Evolutionary conservation across 2,797 vertebrate genomes (phyloP), one percentile per base, ranked within the genome.

Genomic region (Cichlasoma orientale): DNA sequence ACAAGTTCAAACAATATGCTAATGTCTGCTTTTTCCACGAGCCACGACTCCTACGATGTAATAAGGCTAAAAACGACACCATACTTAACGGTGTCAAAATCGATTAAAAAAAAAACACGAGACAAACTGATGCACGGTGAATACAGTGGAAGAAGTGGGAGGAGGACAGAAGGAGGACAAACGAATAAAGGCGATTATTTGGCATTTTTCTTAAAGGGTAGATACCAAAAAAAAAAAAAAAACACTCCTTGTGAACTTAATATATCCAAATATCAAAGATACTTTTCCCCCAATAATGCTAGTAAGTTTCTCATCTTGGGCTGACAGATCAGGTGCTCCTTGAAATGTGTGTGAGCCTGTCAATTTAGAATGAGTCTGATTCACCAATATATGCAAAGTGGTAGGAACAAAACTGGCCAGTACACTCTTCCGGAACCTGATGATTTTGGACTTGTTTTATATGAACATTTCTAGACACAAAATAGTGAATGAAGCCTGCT

Each of bases 1-100:
- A 61, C 92, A 80, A 86, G 87, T 89, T 93, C 85, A 90, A 93
- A 93, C 79, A 91, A 88, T 85, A 91, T 92, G 88, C 82, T 91
- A 93, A 95, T 92, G 84, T 74, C 27, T 84, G 79, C 76, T 79
- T 90, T 92, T 89, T 88, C 82, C 78, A 89, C 27, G 54, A 77
- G 85, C 58, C n/a, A n/a, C 21, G 61, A 79, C 78, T 88, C 72
- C 36, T 55, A 41, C 66, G 41, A 74, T 19, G 73, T 81, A 90
- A 90, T 61, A 58, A 92, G 82, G 85, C 76, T 79, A 85, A 78
- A 82, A 79, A 74, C 21, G 70, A 75, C 57, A 53, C 59, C 66
- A 12, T 0, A 11, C 74, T 79, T 47, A 83, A 88, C 78, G 82
- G 71, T 83, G 76, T 79, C 72, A 82, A 75, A 71, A 85, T 56